Base-by-base conservation (phyloP, 53 echinoderm and acorn worm genomes). In the Paracentrotus lividus region DNA sequence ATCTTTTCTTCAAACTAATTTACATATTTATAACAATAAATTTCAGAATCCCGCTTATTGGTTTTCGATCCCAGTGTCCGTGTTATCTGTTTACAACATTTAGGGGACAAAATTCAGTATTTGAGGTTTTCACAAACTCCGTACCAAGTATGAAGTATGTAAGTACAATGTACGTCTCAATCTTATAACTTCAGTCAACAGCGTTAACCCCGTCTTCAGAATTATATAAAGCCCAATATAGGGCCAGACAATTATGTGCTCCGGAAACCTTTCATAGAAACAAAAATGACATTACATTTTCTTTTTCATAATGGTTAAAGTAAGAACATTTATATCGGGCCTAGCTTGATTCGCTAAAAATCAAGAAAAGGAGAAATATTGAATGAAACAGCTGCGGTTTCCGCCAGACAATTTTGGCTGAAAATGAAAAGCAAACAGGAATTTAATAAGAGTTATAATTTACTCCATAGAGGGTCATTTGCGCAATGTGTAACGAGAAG, bases 351-450 rank as follows among this genome's bases (percentile, higher is more conserved):
- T 36, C 18, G 4, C 33, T 16, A 14, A 72, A 72, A 40, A 72
- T 72, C 36, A 40, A 16, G 40, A 72, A 40, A 5, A 5, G 18
- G 38, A 40, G 40, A 72, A 20, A 38, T 72, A 36, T 72, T 72
- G 72, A 72, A 72, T 40, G 72, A 40, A 47, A 81, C 81, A 86
- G 86, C 56, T 56, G 53, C 86, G 14, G 32, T 31, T 54, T 54
- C 56, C 26, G 33, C 8, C 14, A n/a, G 56, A 56, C 86, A 56
- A 86, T 86, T 86, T 38, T 29, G 86, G 38, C 21, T 18, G 86
- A 86, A 86, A 86, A 86, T 86, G 86, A 54, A 86, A 86, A 86
- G 86, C 56, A 86, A 86, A 86, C 57, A 86, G 3, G 55, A 56
- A 86, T 86, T 53, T 86, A 55, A 55, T 54, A 86, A 55, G 55